Evolutionary conservation across 1,140 invertebrate genomes (phyloP), one percentile per base, ranked within the genome.

Genomic region (Euglossa dilemma): DNA sequence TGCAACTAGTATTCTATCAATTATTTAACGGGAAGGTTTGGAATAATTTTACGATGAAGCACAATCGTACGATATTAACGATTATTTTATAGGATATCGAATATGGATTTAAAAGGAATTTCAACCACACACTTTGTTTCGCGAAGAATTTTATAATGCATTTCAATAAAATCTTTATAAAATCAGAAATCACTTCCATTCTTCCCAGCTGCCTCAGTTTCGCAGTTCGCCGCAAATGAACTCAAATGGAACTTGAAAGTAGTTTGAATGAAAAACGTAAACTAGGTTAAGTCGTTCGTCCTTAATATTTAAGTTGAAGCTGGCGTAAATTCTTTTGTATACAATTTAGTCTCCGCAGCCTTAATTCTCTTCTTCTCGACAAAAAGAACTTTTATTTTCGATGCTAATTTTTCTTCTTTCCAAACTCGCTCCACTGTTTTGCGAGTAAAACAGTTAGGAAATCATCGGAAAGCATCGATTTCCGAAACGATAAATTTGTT

Each of bases 261-360:
- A 54, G 70, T 54, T 71, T 54, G 47, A 36, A 71, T 14, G 70
- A 54, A 36, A 54, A 28, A 28, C 47, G n/a, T 28, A 52, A 71
- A 71, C 50, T 71, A 50, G 70, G 70, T 71, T 71, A 71, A 71
- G 25, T 71, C 28, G 47, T 54, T 25, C 69, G 20, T 71, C 54
- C 43, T 71, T 71, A 71, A 71, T 71, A 71, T 71, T 36, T 71
- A 23, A 71, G 43, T 28, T 20, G 25, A 71, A 28, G 28, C 50
- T 18, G 20, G 50, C n/a, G 28, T 36, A 54, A 71, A 71, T 54
- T 71, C 50, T 36, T 71, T 52, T 54, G 11, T 71, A 12, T 50
- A 71, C 69, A 71, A 71, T 71, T 54, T 71, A 36, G 16, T 45
- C 69, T 20, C 69, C 47, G 6, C 50, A 14, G n/a, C 9, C 36